Percentiles rank a stretch among this genome's conserved stretches.
phyloP scores from a whole-genome alignment of 2,888 invertebrate genomes.

The Cryptocephalus primarius region DNA sequence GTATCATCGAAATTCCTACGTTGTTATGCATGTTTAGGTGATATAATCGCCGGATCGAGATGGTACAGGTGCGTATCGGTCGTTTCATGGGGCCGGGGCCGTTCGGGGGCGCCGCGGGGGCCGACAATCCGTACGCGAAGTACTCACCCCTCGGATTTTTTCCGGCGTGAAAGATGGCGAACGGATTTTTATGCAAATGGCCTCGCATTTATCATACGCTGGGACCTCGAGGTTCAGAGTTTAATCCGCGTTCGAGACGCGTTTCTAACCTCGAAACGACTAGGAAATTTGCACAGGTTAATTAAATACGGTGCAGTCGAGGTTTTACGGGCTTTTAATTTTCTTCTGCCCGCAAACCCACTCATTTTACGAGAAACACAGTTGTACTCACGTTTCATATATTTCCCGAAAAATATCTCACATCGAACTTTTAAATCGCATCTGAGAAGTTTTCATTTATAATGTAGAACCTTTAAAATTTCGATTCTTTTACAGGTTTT shows the following conservation, averaged over 20 bases:
- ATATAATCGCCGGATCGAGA: slow-evolving; percentile 14
- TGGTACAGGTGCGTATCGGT: slow-evolving; percentile 27
- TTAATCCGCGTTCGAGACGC: not conserved
- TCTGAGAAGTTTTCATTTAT: too few relatives aligned
- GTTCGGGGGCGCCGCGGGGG: slow-evolving; percentile 5
- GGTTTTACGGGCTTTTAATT: too few relatives aligned
- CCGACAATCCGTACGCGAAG: slow-evolving; percentile 13
- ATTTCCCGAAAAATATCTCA: too few relatives aligned
- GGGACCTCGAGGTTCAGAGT: not conserved
- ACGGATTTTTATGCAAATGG: slow-evolving; percentile 29
- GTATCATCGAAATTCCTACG: slow-evolving; percentile 20
- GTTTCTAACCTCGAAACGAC: not conserved
- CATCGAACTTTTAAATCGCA: too few relatives aligned
- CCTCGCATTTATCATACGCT: slow-evolving; percentile 9
- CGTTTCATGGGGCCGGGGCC: slow-evolving; percentile 5
- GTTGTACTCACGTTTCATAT: too few relatives aligned
- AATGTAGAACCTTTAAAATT: too few relatives aligned
- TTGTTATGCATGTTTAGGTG: slow-evolving; percentile 27
- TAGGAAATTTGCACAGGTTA: not conserved
- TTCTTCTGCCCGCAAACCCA: too few relatives aligned
- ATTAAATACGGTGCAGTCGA: too few relatives aligned
- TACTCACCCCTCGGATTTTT: slow-evolving; percentile 25
- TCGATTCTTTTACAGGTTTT: too few relatives aligned
- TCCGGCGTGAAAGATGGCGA: slow-evolving; percentile 32
- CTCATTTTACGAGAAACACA: too few relatives aligned